Base-by-base conservation (phyloP, 2,888 invertebrate genomes). In the Tortrix viridana region DNA sequence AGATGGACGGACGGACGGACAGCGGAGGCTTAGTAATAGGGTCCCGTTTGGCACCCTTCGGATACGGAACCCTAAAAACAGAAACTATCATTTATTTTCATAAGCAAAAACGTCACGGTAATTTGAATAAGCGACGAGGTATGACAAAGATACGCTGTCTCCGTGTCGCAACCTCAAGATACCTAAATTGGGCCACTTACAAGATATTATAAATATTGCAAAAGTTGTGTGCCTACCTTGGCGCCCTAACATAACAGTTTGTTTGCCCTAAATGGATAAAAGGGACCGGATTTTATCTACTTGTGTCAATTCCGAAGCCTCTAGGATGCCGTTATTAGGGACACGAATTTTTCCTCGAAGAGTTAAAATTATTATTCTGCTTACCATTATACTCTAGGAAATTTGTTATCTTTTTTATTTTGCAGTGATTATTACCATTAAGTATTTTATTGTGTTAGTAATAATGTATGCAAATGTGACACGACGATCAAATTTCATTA, bases 171-270 rank as follows among this genome's bases (percentile, higher is more conserved):
- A 85, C 76, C 16, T 19, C 57, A 59, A 72, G 73, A 75, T 71
- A 71, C 62, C 57, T 64, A 70, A 89, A 86, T 83, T 85, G 73
- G 90, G 85, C 75, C 89, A 85, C 86, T 89, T 89, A 85, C 89
- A 86, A 89, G 89, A 91, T 89, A 85, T 86, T 83, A 84, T 88
- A 91, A 90, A 89, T 87, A 89, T 88, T 85, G 85, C 84, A 74
- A 79, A 79, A 82, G 79, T 65, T 65, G 57, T 81, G 79, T 80
- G 70, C 82, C 81, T 80, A 83, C 84, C 74, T 64, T 60, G 74
- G 74, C 74, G 83, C 84, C 85, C 85, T 83, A 85, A 84, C 84
- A 85, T 77, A 89, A 86, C 80, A 86, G 88, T 89, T 89, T 88
- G 70, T 79, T 80, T 79, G 79, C 79, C 89, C 90, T 77, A 80